Conservation (phyloP, 2,888 invertebrate genomes). For the Melipona bicolor region DNA sequence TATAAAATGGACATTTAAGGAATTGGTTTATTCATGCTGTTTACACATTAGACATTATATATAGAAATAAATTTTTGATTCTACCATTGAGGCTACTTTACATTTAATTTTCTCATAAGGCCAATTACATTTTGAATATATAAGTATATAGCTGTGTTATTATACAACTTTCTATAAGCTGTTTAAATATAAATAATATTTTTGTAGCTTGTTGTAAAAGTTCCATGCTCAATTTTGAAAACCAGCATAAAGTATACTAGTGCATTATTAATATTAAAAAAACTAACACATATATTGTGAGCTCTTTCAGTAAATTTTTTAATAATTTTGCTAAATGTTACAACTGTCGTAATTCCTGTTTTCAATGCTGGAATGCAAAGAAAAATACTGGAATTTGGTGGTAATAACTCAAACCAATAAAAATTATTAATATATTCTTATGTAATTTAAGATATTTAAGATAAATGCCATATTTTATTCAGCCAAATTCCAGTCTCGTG, state of each 20-base stretch:
- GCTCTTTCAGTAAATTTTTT: conserved; percentile 18
- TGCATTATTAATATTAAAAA: conserved; percentile 60
- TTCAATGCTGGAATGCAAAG: conserved; percentile 54
- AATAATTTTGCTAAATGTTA: conserved; percentile 45
- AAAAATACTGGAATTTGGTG: conserved; percentile 78
- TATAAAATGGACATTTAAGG: conserved; percentile 69
- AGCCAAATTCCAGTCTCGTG: conserved; percentile 83
- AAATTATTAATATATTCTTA: conserved; percentile 11
- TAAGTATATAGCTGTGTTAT: conserved; percentile 44
- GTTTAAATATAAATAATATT: conserved; percentile 47
- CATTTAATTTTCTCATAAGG: conserved; percentile 22
- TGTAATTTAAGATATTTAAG: conserved; percentile 13
- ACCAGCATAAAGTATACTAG: conserved; percentile 52
- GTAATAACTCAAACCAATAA: conserved; percentile 13
- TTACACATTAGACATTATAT: conserved; percentile 57
- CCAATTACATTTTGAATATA: conserved; percentile 46
- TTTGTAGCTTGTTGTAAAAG: conserved; percentile 51
- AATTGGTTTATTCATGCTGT: conserved; percentile 67
- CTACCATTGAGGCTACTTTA: conserved; percentile 34
- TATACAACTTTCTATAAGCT: conserved; percentile 60
- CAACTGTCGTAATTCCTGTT: conserved; percentile 53
- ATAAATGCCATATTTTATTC: conserved; percentile 18
- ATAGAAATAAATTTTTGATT: conserved; percentile 44
- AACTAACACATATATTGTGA: conserved; percentile 53
- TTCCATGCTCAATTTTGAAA: conserved; percentile 62